Evolutionary conservation across 1,140 invertebrate genomes (phyloP), one percentile per base, ranked within the genome.

Genomic region (Diachasmimorpha longicaudata): DNA sequence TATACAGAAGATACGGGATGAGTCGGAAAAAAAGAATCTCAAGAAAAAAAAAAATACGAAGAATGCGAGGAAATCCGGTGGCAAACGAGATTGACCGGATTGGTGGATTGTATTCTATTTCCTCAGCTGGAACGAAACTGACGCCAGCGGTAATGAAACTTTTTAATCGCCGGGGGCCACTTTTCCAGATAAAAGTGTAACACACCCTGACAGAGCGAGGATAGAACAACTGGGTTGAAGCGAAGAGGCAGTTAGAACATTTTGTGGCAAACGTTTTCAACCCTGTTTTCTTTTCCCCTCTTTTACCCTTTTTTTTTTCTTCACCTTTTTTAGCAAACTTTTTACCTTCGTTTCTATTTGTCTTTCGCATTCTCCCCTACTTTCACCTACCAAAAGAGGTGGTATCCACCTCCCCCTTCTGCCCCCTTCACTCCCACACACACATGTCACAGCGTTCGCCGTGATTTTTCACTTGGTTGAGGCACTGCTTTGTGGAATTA

Each of bases 41-140:
- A 6, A 52, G n/a, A n/a, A 52, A n/a, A n/a, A 14, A 63, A 25
- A 63, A 63, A 63, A 63, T n/a, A 63, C 16, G 19, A 63, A 66
- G 52, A 44, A 42, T 70, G 21, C 19, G 14, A 71, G 37, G 39
- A 48, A 76, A 71, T 66, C 42, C 68, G 25, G 36, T 58, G 55
- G 39, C 70, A 80, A 80, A 82, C 79, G 81, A 82, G 82, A 85
- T 85, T 85, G 81, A 85, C 79, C 82, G 80, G 80, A 81, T 81
- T 81, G 80, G 80, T 81, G 79, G 78, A 85, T 81, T 79, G 80
- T 81, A 82, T 83, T 85, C 80, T 80, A 85, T 84, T 84, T 85
- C 81, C 81, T 80, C 79, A 77, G 79, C 79, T 79, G 78, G 78
- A 80, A 78, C 80, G 80, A 82, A 82, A 80, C 81, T 79, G 81